These are phyloP conservation scores for Penaeus indicus DNA, from an alignment of 1,140 invertebrate genomes.

Conservation along the genomic window DNA sequence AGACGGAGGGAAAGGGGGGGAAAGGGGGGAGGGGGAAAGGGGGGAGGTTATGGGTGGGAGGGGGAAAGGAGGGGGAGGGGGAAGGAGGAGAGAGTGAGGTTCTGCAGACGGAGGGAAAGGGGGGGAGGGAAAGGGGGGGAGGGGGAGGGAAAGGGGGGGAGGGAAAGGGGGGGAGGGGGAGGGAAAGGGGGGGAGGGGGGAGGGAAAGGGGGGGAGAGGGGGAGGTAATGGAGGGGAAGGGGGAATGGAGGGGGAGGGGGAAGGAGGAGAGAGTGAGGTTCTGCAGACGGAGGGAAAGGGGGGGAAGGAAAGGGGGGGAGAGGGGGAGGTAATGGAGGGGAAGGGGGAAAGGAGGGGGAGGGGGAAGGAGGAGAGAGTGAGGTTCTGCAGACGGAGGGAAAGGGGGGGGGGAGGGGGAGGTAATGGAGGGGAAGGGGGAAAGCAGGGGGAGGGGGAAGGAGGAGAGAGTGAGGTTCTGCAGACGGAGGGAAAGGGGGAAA, in stretches of 20 bases:
- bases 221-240: background rate
- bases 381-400: conserved; percentile 1
- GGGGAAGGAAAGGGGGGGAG: background rate
- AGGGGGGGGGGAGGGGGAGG: conserved; percentile 8
- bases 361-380: conserved; percentile 25
- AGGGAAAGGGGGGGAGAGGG: background rate
- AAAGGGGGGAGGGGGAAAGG: background rate
- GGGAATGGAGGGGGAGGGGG: background rate
- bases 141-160: no score
- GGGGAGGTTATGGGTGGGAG: background rate
- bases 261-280: conserved; percentile 3
- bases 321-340: background rate
- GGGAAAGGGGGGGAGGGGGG: no score
- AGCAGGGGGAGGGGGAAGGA: background rate
- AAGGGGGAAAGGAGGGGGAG: background rate
- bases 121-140: background rate
- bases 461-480: background rate
- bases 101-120: conserved; percentile 4
- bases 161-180: no score
- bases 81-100: conserved; percentile 4
- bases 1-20: background rate
- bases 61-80: background rate
- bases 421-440: background rate
- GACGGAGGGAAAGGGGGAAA: background rate
- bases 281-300: conserved; percentile 4